phyloP scores from a whole-genome alignment of 2,888 invertebrate genomes.

The Caenorhabditis drosophilae region DNA sequence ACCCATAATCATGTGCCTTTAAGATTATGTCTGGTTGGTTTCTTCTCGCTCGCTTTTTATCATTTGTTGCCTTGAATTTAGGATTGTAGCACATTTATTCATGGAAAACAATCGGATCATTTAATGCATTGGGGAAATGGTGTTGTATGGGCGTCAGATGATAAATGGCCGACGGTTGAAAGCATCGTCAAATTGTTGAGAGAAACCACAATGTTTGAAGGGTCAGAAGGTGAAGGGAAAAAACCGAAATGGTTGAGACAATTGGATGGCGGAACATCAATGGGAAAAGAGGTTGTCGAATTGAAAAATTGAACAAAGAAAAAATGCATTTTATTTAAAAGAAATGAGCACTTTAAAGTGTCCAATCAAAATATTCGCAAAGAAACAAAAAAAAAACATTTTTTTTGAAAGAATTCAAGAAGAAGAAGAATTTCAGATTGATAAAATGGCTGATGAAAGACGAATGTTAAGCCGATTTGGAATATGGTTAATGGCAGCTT shows the following conservation, averaged over 20 bases:
- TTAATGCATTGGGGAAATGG: slow-evolving; percentile 47
- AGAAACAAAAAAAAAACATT: no score
- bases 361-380: no score
- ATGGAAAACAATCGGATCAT: slow-evolving; percentile 38
- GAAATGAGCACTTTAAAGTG: no score
- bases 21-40: slow-evolving; percentile 75
- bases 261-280: slow-evolving; percentile 64
- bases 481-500: slow-evolving; percentile 92
- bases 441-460: slow-evolving; percentile 80
- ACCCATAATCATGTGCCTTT: slow-evolving; percentile 96
- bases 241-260: slow-evolving; percentile 69
- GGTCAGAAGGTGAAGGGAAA: slow-evolving; percentile 61
- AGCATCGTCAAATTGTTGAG: slow-evolving; percentile 77
- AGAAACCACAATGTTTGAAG: slow-evolving; percentile 77
- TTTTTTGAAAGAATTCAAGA: slow-evolving; percentile 2
- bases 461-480: slow-evolving; percentile 91
- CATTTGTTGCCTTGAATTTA: no score
- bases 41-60: no score
- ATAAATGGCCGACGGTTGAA: slow-evolving; percentile 63
- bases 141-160: slow-evolving; percentile 54
- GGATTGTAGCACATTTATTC: slow-evolving; percentile 57
- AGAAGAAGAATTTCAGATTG: no score
- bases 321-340: no score
- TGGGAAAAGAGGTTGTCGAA: no score
- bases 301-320: no score